These are phyloP conservation scores for Ferrisia virgata DNA, from an alignment of 2,888 invertebrate genomes.

Conservation along the genomic window DNA sequence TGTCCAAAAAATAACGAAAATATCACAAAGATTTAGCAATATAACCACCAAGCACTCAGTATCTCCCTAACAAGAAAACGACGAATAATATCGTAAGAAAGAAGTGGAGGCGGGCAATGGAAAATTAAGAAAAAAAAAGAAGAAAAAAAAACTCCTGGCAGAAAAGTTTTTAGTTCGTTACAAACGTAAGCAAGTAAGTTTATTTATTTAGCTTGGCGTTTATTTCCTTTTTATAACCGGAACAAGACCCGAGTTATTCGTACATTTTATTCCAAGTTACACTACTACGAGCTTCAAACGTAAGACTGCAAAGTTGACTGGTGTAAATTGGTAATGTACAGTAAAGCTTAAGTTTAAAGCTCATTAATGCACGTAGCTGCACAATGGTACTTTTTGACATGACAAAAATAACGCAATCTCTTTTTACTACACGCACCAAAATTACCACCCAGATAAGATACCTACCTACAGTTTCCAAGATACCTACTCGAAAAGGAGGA, in stretches of 20 bases:
- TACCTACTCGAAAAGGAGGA: too few species aligned
- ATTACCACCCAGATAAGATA: too few species aligned
- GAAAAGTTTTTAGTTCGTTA: background rate
- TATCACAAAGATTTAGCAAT: background rate
- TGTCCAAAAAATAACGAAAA: constrained; percentile 3
- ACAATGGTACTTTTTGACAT: background rate
- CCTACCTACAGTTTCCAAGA: too few species aligned
- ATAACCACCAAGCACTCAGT: too few species aligned
- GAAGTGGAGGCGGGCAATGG: too few species aligned
- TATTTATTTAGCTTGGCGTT: background rate
- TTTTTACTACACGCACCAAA: too few species aligned
- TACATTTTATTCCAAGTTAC: background rate
- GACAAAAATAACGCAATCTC: background rate
- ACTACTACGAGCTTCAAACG: too few species aligned
- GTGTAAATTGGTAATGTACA: background rate
- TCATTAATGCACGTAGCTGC: background rate
- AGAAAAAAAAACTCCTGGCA: background rate
- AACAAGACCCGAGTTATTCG: background rate
- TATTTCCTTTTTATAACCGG: background rate
- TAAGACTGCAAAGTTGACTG: background rate
- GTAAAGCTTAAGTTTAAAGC: background rate
- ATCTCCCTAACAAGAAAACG: background rate
- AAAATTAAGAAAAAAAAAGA: background rate
- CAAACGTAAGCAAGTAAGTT: background rate
- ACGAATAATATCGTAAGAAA: too few species aligned